phyloP scores from a whole-genome alignment of 2,797 vertebrate species.

The Halcyon chelicuti region DNA sequence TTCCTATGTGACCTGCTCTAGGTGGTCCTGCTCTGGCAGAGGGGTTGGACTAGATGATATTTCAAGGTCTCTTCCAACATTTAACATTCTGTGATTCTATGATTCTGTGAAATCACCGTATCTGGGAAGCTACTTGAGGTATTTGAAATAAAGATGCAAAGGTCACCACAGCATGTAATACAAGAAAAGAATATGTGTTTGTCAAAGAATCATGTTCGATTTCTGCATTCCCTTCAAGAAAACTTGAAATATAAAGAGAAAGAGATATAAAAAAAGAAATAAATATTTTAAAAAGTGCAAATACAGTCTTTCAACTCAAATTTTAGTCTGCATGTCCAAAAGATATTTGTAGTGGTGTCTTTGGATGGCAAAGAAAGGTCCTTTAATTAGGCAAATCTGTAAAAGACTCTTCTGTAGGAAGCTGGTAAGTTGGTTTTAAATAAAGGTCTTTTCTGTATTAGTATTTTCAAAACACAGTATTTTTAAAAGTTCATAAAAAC shows the following conservation, averaged over 20 bases:
- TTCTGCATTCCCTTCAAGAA: not conserved
- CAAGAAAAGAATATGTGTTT: not conserved
- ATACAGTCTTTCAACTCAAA: not conserved
- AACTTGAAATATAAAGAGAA: not conserved
- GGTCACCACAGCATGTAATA: not conserved
- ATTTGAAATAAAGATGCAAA: not conserved
- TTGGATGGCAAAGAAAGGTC: not conserved
- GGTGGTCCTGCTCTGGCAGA: too few species aligned
- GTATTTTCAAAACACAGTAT: not conserved
- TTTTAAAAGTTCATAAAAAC: not conserved
- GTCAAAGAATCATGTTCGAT: not conserved
- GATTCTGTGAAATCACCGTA: not conserved
- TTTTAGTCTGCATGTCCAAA: not conserved
- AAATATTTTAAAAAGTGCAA: not conserved
- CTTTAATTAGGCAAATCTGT: not conserved
- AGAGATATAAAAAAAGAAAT: not conserved
- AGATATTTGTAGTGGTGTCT: not conserved
- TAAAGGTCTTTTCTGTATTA: not conserved
- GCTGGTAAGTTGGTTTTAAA: not conserved
- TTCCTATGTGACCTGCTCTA: too few species aligned
- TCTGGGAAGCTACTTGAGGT: not conserved
- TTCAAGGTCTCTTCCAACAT: too few species aligned
- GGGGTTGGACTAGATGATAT: too few species aligned
- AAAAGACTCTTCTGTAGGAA: not conserved
- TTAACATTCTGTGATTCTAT: too few species aligned